A percentile compares a stretch with the other conserved stretches of the same genome.
phyloP scores from a whole-genome alignment of 2,888 invertebrate genomes.

The Xylota segnis region DNA sequence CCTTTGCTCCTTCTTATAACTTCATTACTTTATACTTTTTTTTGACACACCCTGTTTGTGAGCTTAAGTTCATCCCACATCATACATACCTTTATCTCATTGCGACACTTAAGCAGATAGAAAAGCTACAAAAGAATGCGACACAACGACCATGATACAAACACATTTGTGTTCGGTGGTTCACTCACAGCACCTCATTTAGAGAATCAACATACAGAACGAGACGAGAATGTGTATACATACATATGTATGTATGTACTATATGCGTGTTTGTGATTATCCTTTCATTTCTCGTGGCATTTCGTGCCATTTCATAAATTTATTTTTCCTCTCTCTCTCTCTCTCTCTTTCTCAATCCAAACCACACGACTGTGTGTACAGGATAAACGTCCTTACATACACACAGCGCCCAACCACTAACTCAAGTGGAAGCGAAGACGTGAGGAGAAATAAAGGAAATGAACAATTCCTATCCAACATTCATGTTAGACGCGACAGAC shows the following conservation, averaged over 20 bases:
- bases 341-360: neutral
- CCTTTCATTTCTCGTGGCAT: conserved; percentile 59
- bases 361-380: conserved; percentile 5
- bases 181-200: conserved; percentile 57
- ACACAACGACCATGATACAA: conserved; percentile 15
- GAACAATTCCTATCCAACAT: conserved; percentile 60
- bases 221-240: neutral
- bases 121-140: conserved; percentile 22
- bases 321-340: conserved; percentile 11
- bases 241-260: conserved; percentile 10
- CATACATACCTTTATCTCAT: conserved; percentile 21
- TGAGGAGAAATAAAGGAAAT: conserved; percentile 39
- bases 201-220: conserved; percentile 37
- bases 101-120: conserved; percentile 37
- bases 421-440: conserved; percentile 34
- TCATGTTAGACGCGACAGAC: conserved; percentile 52
- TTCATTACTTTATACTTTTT: no score
- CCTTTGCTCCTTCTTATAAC: no score
- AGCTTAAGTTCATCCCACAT: neutral
- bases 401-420: conserved; percentile 4
- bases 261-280: conserved; percentile 61
- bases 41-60: neutral
- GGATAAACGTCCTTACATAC: conserved; percentile 5
- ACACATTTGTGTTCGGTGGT: conserved; percentile 21
- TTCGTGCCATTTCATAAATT: conserved; percentile 70